phyloP scores from a whole-genome alignment of 2,888 invertebrate genomes.

The Heliconius aoede region DNA sequence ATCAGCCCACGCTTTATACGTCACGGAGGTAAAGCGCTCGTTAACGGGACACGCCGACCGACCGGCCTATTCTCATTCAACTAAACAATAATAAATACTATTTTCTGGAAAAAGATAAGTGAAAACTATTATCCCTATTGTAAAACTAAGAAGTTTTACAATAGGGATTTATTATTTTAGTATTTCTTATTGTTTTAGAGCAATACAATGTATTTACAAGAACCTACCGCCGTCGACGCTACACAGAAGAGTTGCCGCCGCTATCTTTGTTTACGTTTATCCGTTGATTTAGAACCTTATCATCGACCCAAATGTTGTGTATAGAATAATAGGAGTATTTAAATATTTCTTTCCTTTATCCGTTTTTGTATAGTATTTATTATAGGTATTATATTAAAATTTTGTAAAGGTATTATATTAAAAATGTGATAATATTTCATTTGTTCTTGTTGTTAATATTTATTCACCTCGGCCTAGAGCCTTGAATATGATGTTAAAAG shows the following conservation, averaged over 20 bases:
- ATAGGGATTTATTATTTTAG: no score
- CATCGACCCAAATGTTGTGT: conserved; percentile 6
- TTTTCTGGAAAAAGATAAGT: conserved; percentile 60
- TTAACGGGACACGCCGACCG: conserved; percentile 81
- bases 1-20: conserved; percentile 80
- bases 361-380: not conserved
- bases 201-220: not conserved
- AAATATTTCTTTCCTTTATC: not conserved
- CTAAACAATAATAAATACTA: conserved; percentile 74
- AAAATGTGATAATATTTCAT: conserved; percentile 31
- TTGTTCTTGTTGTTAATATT: conserved; percentile 30
- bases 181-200: no score
- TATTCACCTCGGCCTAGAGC: conserved; percentile 44
- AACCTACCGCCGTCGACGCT: not conserved
- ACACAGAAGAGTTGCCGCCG: not conserved
- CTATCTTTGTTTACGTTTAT: conserved; percentile 71
- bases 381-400: conserved; percentile 8
- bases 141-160: conserved; percentile 33
- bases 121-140: conserved; percentile 45
- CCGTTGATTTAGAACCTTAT: conserved; percentile 65
- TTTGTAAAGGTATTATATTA: not conserved
- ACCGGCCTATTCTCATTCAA: conserved; percentile 82
- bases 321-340: conserved; percentile 16
- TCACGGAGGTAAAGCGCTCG: conserved; percentile 78
- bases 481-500: conserved; percentile 41